Evolutionary conservation across 23 tunicate genomes (phyloP), one percentile per base, ranked within the genome.

Genomic region (Diplosoma virens): DNA sequence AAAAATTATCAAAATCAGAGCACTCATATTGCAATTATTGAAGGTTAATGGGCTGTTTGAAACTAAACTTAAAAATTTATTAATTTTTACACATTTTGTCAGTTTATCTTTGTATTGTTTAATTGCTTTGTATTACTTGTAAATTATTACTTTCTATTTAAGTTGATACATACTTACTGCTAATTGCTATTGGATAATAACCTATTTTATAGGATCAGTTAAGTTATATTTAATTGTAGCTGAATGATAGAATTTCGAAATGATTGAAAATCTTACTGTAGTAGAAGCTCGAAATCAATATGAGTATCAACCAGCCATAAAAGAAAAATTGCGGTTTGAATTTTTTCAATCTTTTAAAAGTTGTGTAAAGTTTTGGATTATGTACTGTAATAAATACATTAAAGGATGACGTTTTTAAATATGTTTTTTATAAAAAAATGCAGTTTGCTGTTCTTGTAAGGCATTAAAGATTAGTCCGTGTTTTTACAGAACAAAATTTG

Each of bases 401-500:
- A 41, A 9, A 9, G 50, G 50, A 7, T 7, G 9, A 7, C 14
- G 50, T 14, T 41, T 41, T 41, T 41, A 41, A 7, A 7, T 41
- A 41, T 41, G 50, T 41, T 9, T 41, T 41, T 41, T 41, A 7
- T 14, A 7, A 7, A 41, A 41, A 7, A 41, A 41, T 9, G 50
- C 14, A n/a, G n/a, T 41, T 41, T 41, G 50, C 14, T 41, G 50
- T 41, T 41, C 14, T 9, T 9, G 14, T 41, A 41, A 7, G 9
- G 50, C 50, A 7, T 41, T 41, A 14, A 41, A 41, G 11, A 9
- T 7, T 41, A 41, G 9, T 41, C 50, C 14, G 50, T 41, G 50
- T 41, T 68, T 79, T 64, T 77, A 7, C 31, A 79, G 83, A 41
- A 25, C 20, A 66, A 64, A 64, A 32, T 46, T 71, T 2, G 59